Evolutionary conservation across 1,140 invertebrate species (phyloP).

Genomic region (Microplitis mediator): DNA sequence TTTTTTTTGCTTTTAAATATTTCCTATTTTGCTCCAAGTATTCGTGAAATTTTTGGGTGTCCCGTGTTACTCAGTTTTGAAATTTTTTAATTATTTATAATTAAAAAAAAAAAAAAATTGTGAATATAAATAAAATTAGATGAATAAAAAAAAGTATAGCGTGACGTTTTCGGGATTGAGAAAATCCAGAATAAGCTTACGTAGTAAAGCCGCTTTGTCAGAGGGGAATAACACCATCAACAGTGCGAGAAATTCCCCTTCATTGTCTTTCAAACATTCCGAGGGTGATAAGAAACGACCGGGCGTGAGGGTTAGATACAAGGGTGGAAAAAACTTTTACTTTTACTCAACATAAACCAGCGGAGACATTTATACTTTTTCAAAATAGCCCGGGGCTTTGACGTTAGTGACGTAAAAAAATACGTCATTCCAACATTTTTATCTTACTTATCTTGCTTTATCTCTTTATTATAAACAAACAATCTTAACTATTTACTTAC

Average conservation of each 20-base stretch:
- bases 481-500: too few species aligned
- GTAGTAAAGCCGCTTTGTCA: constrained; percentile 29
- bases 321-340: constrained; percentile 9
- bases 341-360: neutral
- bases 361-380: neutral
- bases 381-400: too few species aligned
- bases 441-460: too few species aligned
- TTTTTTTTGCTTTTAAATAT: too few species aligned
- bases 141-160: neutral
- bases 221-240: constrained; percentile 23
- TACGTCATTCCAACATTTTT: too few species aligned
- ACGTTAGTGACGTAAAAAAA: too few species aligned
- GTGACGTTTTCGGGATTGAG: constrained; percentile 8
- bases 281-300: constrained; percentile 15
- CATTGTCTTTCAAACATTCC: neutral
- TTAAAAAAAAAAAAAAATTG: neutral
- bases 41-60: too few species aligned
- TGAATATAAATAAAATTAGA: neutral
- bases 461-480: too few species aligned
- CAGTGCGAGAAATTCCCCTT: neutral
- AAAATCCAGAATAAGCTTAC: neutral
- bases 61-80: too few species aligned
- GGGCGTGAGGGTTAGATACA: neutral
- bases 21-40: too few species aligned
- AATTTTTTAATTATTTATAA: too few species aligned